phyloP scores from a whole-genome alignment of 2,113 vertebrate species.

The Sus scrofa region T2T-Sscrofa CM000830.6:86678001-86678500 shows the following conservation, averaged over 20 bases:
- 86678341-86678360: not conserved
- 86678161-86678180: not conserved
- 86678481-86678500: not conserved
- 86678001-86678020: not conserved
- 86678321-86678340: not conserved
- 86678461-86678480: not conserved
- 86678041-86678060: not conserved
- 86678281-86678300: not conserved
- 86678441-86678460: not conserved
- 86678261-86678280: not conserved
- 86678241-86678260: not conserved
- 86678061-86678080: not conserved
- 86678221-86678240: not conserved
- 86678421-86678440: not conserved
- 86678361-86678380: not conserved
- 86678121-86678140: not conserved
- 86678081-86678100: not conserved
- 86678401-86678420: not conserved
- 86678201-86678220: not conserved
- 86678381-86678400: not conserved
- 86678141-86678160: not conserved
- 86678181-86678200: not conserved
- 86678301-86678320: not conserved
- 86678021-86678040: not conserved
- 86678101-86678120: not conserved